Percentiles rank a stretch among this genome's conserved stretches.
Evolutionary conservation across 2,797 vertebrate genomes (phyloP).

Genomic region (Sebastes diaconus): DNA sequence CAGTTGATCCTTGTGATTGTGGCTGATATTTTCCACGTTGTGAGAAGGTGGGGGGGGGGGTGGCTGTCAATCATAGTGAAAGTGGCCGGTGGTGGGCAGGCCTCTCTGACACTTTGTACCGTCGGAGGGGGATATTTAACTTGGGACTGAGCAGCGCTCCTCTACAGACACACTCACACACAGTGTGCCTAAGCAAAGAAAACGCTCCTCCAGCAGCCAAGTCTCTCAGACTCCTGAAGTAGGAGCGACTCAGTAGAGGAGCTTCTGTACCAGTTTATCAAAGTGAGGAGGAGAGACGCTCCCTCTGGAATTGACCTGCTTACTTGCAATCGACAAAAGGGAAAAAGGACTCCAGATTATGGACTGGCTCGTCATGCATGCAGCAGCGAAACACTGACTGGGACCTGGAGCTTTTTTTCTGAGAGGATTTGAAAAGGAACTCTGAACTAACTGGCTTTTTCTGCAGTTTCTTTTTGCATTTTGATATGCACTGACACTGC

Average conservation of each 20-base stretch:
- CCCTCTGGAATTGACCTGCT: constrained; percentile 71
- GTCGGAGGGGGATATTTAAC: constrained; percentile 85
- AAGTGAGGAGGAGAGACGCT: constrained; percentile 58
- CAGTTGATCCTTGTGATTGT: constrained; percentile 75
- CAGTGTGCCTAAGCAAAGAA: constrained; percentile 80
- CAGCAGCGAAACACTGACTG: constrained; percentile 56
- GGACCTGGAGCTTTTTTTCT: constrained; percentile 56
- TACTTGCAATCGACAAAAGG: background rate
- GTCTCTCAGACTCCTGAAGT: constrained; percentile 77
- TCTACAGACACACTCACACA: constrained; percentile 83
- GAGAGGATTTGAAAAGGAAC: constrained; percentile 61
- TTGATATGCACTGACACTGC: constrained; percentile 59
- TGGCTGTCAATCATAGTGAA: constrained; percentile 84
- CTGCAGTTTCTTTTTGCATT: constrained; percentile 41
- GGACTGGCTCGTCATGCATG: constrained; percentile 65
- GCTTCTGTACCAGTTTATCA: constrained; percentile 74
- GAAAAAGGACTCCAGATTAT: constrained; percentile 45
- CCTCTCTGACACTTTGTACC: constrained; percentile 82
- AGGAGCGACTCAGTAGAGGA: constrained; percentile 73
- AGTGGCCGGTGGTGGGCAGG: constrained; percentile 82
- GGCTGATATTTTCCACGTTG: constrained; percentile 82
- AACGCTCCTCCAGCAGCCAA: constrained; percentile 73
- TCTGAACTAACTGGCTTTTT: constrained; percentile 50
- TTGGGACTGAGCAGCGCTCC: constrained; percentile 81
- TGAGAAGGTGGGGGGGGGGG: constrained; percentile 62